Conservation (phyloP, 2,888 invertebrate species). For the Hirtodrosophila histrioides region DNA sequence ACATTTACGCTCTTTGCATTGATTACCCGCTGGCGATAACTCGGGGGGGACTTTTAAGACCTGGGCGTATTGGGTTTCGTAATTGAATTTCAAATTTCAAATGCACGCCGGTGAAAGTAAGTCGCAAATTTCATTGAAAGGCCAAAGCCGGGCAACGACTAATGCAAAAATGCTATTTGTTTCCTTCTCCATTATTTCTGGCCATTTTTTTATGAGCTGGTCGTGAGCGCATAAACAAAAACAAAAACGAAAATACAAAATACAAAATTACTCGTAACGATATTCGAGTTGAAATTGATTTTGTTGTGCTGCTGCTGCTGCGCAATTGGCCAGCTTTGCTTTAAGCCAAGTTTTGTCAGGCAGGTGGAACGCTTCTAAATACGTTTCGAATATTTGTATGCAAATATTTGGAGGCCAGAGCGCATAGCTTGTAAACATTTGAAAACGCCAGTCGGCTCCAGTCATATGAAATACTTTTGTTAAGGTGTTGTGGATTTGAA, state of each 20-base stretch:
- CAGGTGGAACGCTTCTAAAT: slow-evolving; percentile 58
- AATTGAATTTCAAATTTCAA: slow-evolving; percentile 72
- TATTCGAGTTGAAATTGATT: slow-evolving; percentile 43
- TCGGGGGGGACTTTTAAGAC: slow-evolving; percentile 52
- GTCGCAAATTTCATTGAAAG: slow-evolving; percentile 44
- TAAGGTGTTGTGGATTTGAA: slow-evolving; percentile 9
- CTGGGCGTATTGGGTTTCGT: slow-evolving; percentile 66
- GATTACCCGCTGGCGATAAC: slow-evolving; percentile 60
- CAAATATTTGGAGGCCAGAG: slow-evolving; percentile 67
- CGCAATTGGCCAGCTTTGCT: slow-evolving; percentile 46
- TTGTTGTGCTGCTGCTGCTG: slow-evolving; percentile 31
- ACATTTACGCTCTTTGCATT: slow-evolving; percentile 65
- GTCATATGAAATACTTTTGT: slow-evolving; percentile 18
- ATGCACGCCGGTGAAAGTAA: slow-evolving; percentile 67
- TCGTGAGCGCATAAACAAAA: slow-evolving; percentile 63
- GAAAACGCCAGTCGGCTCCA: slow-evolving; percentile 43
- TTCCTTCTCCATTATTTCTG: slow-evolving; percentile 15
- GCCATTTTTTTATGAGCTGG: slow-evolving; percentile 49
- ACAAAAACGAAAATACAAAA: too few relatives aligned
- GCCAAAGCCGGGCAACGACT: slow-evolving; percentile 28
- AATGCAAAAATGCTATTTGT: slow-evolving; percentile 35
- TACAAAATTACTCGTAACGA: slow-evolving; percentile 24
- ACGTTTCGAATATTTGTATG: slow-evolving; percentile 44
- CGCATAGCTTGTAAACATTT: slow-evolving; percentile 47
- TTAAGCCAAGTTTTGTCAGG: slow-evolving; percentile 19